A percentile compares a stretch with the other conserved stretches of the same genome.
Conservation (phyloP, 2,888 invertebrate genomes). For the Elegia similella region DNA sequence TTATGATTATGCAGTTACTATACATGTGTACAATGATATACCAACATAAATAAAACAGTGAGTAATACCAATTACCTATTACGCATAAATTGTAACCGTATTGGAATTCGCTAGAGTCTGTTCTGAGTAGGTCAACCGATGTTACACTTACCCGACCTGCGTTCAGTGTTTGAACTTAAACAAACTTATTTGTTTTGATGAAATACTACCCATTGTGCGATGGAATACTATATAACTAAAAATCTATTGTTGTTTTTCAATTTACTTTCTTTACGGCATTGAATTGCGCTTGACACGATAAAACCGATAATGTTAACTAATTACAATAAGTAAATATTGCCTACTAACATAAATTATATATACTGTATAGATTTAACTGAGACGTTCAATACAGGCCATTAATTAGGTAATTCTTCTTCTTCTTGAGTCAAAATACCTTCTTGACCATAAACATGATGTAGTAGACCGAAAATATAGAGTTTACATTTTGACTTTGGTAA, state of each 20-base stretch:
- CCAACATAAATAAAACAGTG: background rate
- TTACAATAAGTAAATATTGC: too few species aligned
- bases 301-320: too few species aligned
- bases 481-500: too few species aligned
- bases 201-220: background rate
- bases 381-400: too few species aligned
- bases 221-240: background rate
- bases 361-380: too few species aligned
- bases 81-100: conserved; percentile 32
- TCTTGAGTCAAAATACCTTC: too few species aligned
- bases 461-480: too few species aligned
- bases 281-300: background rate
- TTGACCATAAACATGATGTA: too few species aligned
- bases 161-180: conserved; percentile 5
- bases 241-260: background rate
- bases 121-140: conserved; percentile 40
- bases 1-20: too few species aligned
- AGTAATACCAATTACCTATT: conserved; percentile 10
- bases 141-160: conserved; percentile 11
- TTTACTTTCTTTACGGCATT: background rate
- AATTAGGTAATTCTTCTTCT: too few species aligned
- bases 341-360: too few species aligned
- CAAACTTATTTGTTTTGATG: conserved; percentile 3
- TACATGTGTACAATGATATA: background rate
- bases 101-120: conserved; percentile 46